Evolutionary conservation across 1,140 invertebrate genomes (phyloP).

Genomic region (Dryas iulia): DNA sequence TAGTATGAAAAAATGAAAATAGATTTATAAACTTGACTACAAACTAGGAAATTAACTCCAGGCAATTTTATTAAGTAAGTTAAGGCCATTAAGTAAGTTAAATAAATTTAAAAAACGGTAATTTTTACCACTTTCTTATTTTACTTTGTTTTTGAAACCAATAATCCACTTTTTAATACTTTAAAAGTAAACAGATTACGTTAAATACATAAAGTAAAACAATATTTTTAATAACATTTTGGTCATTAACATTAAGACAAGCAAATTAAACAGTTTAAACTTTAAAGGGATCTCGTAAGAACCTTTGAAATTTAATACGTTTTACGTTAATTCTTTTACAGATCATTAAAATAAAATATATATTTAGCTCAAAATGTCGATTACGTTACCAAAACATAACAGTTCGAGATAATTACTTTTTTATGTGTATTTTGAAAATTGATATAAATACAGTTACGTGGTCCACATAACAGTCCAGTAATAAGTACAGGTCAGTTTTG

Average conservation of each 20-base stretch:
- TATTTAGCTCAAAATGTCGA: neutral
- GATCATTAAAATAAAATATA: neutral
- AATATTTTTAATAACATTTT: neutral
- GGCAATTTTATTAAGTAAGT: no score
- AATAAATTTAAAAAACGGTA: neutral
- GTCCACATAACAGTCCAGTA: neutral
- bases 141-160: no score
- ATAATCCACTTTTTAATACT: no score
- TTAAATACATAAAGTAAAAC: neutral
- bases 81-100: no score
- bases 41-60: neutral
- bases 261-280: neutral
- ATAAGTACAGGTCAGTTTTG: neutral
- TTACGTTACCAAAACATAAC: neutral
- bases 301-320: neutral
- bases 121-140: neutral
- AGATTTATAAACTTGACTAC: neutral
- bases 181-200: neutral
- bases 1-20: neutral
- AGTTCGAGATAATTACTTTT: neutral
- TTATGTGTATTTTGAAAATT: neutral
- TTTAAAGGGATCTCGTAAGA: neutral
- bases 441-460: constrained; percentile 1
- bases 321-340: neutral
- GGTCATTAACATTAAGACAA: neutral